Base-by-base conservation (phyloP, 1,140 invertebrate genomes). In the Lepidurus couesii region DNA sequence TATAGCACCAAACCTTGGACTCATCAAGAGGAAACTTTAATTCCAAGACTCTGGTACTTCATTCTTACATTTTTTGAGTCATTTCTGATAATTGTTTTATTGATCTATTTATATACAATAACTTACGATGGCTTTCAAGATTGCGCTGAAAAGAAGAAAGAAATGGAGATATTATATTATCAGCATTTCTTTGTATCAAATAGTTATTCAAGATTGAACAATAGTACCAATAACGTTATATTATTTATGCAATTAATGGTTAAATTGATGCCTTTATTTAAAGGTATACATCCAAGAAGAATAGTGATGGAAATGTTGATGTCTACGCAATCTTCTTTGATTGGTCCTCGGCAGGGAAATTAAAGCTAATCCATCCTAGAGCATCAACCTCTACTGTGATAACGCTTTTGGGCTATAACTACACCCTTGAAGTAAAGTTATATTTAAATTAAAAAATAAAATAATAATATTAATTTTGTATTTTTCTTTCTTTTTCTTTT, bases 11-110 rank as follows among this genome's bases (percentile, higher is more conserved):
- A 85, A 44, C 93, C 95, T 0, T 96, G 92, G 91, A 86, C 84
- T 44, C 85, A 88, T 81, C 95, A 96, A 84, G 96, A 97, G 83
- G 95, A 98, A 83, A 92, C 92, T 0, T 24, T 88, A 0, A 90
- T 90, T 21, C 79, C 82, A 1, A 85, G 89, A 81, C 89, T 95
- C 34, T 95, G 93, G 93, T 83, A 80, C 44, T 9, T 65, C 2
- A 1, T 47, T 47, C 2, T 16, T 6, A 11, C 2, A 11, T 47
- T 16, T 47, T 47, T 6, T 47, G 1, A 47, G 10, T 47, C 16
- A 8, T 11, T 16, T 16, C 7, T 11, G 45, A 11, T 2, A 47
- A 47, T 7, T 47, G 4, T 34, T 3, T 34, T 4, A 34, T 34
- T 34, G 0, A 34, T 34, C 26, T 34, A 34, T 34, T 47, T 47